A percentile compares a stretch with the other conserved stretches of the same genome.
phyloP scores from a whole-genome alignment of 1,140 invertebrate species.

The Drosophila bipectinata region DNA sequence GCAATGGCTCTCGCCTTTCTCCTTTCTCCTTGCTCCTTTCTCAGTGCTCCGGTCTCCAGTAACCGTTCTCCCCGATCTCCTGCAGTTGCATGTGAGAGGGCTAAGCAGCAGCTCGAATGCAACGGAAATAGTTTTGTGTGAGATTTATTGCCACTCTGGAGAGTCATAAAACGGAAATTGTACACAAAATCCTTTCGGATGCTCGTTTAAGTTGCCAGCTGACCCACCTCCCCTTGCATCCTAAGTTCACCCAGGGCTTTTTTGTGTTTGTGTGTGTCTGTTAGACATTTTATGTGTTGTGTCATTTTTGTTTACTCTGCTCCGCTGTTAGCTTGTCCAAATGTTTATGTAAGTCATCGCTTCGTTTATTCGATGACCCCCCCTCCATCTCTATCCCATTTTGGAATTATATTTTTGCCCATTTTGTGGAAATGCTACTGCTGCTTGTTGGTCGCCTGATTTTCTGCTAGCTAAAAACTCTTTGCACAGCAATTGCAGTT shows the following conservation, averaged over 20 bases:
- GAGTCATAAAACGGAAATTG: conserved; percentile 84
- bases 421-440: conserved; percentile 66
- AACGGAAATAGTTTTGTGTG: conserved; percentile 84
- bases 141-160: conserved; percentile 83
- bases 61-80: conserved; percentile 15
- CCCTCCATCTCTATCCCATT: conserved; percentile 51
- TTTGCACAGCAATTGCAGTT: conserved; percentile 76
- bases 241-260: background rate
- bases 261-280: conserved; percentile 39
- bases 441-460: conserved; percentile 48
- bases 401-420: conserved; percentile 78
- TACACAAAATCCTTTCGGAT: conserved; percentile 83
- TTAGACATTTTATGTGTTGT: conserved; percentile 77
- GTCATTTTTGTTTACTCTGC: conserved; percentile 78
- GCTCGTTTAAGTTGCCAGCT: conserved; percentile 76
- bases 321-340: conserved; percentile 66
- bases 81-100: conserved; percentile 55
- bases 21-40: background rate
- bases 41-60: background rate
- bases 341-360: conserved; percentile 82
- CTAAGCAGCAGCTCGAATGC: conserved; percentile 74
- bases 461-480: conserved; percentile 74
- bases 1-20: conserved; percentile 12
- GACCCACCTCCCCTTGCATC: conserved; percentile 9
- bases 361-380: conserved; percentile 71